Percentiles rank a stretch among this genome's conserved stretches.
These are phyloP conservation scores for Aspidapion aeneum DNA, from an alignment of 2,888 invertebrate species.

Conservation along the genomic window DNA sequence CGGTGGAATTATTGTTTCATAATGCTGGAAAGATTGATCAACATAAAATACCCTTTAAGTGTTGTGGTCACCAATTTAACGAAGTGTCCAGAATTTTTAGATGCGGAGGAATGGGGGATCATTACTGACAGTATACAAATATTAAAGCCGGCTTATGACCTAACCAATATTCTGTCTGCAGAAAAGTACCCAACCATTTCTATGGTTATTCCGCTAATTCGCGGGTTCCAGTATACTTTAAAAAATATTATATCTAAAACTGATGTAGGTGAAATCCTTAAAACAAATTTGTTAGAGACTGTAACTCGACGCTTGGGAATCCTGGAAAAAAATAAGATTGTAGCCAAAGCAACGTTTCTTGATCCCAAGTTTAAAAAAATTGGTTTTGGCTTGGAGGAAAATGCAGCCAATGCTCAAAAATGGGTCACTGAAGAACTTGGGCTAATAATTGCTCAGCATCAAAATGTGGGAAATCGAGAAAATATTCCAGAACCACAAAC, in stretches of 20 bases:
- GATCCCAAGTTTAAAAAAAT: conserved; percentile 31
- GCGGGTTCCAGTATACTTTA: conserved; percentile 23
- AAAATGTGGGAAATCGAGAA: background rate
- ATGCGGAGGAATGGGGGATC: conserved; percentile 19
- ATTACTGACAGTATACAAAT: conserved; percentile 17
- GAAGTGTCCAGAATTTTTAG: conserved; percentile 15
- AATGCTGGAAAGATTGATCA: background rate
- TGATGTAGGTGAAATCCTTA: conserved; percentile 3
- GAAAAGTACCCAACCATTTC: conserved; percentile 27
- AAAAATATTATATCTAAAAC: background rate
- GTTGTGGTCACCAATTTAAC: conserved; percentile 18
- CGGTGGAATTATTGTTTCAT: conserved; percentile 25
- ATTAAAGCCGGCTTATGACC: conserved; percentile 17
- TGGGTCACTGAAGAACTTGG: conserved; percentile 22
- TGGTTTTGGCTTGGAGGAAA: conserved; percentile 22
- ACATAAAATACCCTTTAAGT: background rate
- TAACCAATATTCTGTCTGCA: conserved; percentile 18
- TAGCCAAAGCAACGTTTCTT: conserved; percentile 22
- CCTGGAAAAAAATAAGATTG: background rate
- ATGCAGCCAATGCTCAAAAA: conserved; percentile 23
- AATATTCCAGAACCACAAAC: conserved; percentile 1
- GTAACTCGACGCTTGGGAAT: conserved; percentile 4
- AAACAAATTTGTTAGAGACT: conserved; percentile 2
- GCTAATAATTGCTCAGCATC: background rate
- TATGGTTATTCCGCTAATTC: conserved; percentile 26